phyloP scores from a whole-genome alignment of 2,113 vertebrate species.

The Mirza zaza region DNA sequence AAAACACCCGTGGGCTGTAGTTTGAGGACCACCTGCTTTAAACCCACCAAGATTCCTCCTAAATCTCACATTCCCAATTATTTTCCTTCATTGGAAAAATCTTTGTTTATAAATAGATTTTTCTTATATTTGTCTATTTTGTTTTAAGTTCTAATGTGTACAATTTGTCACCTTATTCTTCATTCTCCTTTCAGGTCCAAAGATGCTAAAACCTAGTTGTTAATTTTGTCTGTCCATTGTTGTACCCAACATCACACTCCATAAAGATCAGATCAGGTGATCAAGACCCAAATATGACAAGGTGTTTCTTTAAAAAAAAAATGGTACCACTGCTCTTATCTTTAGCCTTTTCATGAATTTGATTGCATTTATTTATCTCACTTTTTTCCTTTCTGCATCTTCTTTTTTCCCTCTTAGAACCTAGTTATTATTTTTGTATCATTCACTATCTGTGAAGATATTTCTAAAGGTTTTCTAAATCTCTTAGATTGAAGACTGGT shows the following conservation, averaged over 20 bases:
- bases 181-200: neutral
- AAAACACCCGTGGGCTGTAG: too few relatives aligned
- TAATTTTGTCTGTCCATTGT: neutral
- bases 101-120: neutral
- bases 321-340: neutral
- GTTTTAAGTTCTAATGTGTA: neutral
- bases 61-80: neutral
- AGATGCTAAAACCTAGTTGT: neutral
- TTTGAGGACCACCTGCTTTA: neutral
- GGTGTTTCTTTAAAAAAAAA: neutral
- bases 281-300: neutral
- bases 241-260: neutral
- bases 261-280: neutral
- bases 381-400: neutral
- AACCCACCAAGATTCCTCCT: neutral
- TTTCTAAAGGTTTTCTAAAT: conserved; percentile 37
- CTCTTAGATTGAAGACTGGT: conserved; percentile 32
- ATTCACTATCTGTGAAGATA: neutral
- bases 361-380: neutral
- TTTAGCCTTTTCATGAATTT: neutral
- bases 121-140: neutral
- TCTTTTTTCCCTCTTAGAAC: neutral
- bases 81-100: neutral
- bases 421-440: neutral
- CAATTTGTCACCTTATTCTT: neutral